These are phyloP conservation scores for Perithous albicinctus DNA, from an alignment of 2,888 invertebrate species.

Conservation along the genomic window DNA sequence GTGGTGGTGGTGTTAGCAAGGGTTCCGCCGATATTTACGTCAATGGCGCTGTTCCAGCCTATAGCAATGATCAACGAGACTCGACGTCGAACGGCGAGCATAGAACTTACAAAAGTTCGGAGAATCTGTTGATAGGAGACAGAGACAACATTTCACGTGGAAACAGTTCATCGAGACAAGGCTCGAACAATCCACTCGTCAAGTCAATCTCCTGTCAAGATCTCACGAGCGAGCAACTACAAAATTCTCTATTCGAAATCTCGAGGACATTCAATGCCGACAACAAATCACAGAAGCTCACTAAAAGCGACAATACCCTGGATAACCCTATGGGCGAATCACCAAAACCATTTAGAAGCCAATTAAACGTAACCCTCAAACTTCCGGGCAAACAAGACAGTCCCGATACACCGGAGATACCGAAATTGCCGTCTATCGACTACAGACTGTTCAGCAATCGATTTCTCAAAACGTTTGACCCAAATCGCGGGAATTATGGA, in stretches of 20 bases:
- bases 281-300: slow-evolving; percentile 70
- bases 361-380: slow-evolving; percentile 81
- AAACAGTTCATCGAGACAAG: slow-evolving; percentile 60
- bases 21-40: slow-evolving; percentile 77
- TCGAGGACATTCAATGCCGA: slow-evolving; percentile 69
- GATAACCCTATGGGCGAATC: slow-evolving; percentile 67
- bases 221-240: slow-evolving; percentile 72
- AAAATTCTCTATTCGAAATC: slow-evolving; percentile 67
- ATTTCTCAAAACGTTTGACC: slow-evolving; percentile 78
- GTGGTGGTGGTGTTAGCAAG: too few relatives aligned
- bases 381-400: slow-evolving; percentile 55
- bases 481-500: slow-evolving; percentile 58
- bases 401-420: slow-evolving; percentile 77
- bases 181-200: slow-evolving; percentile 69
- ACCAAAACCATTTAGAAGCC: slow-evolving; percentile 81
- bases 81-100: slow-evolving; percentile 57
- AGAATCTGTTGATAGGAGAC: slow-evolving; percentile 73
- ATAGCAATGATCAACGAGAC: not conserved
- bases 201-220: slow-evolving; percentile 82
- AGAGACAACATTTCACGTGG: slow-evolving; percentile 44
- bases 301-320: slow-evolving; percentile 79
- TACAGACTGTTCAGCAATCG: slow-evolving; percentile 79
- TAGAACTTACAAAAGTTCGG: slow-evolving; percentile 76
- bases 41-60: slow-evolving; percentile 29
- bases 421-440: slow-evolving; percentile 77